Evolutionary conservation across 1,140 invertebrate genomes (phyloP), one percentile per base, ranked within the genome.

Genomic region (Lanistes nyassanus): DNA sequence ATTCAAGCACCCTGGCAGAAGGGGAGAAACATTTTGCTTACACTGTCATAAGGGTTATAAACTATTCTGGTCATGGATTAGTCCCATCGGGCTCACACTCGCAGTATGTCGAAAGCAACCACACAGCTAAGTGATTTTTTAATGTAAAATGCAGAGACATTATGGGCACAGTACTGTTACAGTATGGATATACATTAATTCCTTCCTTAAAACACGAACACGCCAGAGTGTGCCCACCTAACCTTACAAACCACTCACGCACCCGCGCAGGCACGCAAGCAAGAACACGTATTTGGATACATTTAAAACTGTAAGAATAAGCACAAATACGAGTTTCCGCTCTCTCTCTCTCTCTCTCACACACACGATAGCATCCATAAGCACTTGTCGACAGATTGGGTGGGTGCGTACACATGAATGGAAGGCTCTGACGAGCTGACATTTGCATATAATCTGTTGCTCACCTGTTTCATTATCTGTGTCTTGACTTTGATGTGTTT

Each of bases 341-440:
- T 65, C 58, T 62, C 11, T 62, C 58, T 62, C 58, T 11, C 23
- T 62, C 58, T 62, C 58, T 62, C 58, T 62, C 23, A 26, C 58
- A 26, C 58, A 26, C 58, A n/a, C n/a, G n/a, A n/a, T n/a, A n/a
- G n/a, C n/a, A n/a, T n/a, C n/a, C n/a, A n/a, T n/a, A n/a, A n/a
- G n/a, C n/a, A n/a, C n/a, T n/a, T n/a, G n/a, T n/a, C n/a, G n/a
- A n/a, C n/a, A n/a, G n/a, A n/a, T n/a, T n/a, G n/a, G n/a, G n/a
- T n/a, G n/a, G n/a, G n/a, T n/a, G n/a, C n/a, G n/a, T n/a, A n/a
- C n/a, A n/a, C n/a, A n/a, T n/a, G n/a, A n/a, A n/a, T 62, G 58
- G n/a, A 23, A 26, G 23, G n/a, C 58, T 62, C 9, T 62, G 23
- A 26, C 58, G n/a, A 7, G n/a, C 58, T 62, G 23, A 26, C 58